Evolutionary conservation across 2,888 invertebrate genomes (phyloP), one percentile per base, ranked within the genome.

Genomic region (Taenaris catops): DNA sequence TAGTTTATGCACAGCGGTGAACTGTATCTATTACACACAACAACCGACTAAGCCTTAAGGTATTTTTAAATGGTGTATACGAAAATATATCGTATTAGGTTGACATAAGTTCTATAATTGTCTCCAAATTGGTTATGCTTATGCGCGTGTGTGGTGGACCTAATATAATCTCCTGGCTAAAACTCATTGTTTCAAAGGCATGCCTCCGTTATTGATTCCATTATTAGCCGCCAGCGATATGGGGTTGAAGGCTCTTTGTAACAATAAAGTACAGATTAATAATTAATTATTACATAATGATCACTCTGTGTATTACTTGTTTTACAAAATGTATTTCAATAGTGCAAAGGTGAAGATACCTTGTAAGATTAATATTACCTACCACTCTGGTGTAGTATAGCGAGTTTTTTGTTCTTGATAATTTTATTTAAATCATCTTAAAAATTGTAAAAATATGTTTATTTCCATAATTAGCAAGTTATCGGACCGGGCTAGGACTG

Each of bases 171-270:
- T 33, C 8, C 25, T n/a, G 14, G n/a, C 21, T 33, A 14, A 40
- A 36, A 31, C 14, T 29, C 28, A 39, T 39, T 34, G 34, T 39
- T 39, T 26, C 26, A 34, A 39, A 25, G 34, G 12, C 29, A 25
- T 34, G 28, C 24, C 10, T 23, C 21, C 25, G 39, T 21, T 44
- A 44, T 39, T 34, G 43, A 34, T 26, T 34, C 31, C 34, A 31
- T 16, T 31, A 16, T 16, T 23, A 8, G 31, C 39, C 34, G 29
- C 37, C 23, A 31, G 37, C 34, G 26, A 36, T 44, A 23, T 11
- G 34, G 27, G 32, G 37, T 44, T 44, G 44, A 40, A 40, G 37
- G 37, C 31, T 32, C 25, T 21, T 37, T 17, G 34, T 26, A 37
- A 40, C 37, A 24, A 40, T 40, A 39, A 36, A 23, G 24, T 31